Base-by-base conservation (phyloP, 2,888 invertebrate genomes). In the Acanthopleura granulata region DNA sequence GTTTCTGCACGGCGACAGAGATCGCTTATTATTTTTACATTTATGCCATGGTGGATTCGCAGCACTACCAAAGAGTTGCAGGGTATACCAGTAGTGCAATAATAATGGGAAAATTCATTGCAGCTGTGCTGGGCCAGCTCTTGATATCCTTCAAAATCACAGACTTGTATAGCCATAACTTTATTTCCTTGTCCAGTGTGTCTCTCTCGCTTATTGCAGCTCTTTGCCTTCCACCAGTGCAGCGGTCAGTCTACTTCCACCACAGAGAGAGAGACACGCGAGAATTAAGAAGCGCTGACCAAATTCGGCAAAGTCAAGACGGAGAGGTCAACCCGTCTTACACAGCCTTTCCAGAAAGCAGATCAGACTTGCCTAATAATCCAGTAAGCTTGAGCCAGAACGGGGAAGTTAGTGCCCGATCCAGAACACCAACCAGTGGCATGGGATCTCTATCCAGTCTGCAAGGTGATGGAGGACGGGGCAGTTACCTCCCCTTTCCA, bases 21-120 rank as follows among this genome's bases (percentile, higher is more conserved):
- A 95, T 98, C 1, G 97, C 97, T 0, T 98, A 97, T 90, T 95
- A 94, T 86, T 96, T 97, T 0, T 98, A 98, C 86, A 96, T 97
- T 81, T 98, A 97, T 91, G 95, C 97, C 49, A 95, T 97, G 92
- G 97, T 96, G n/a, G n/a, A n/a, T n/a, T n/a, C n/a, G n/a, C n/a
- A n/a, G n/a, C n/a, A n/a, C n/a, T n/a, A n/a, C n/a, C n/a, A n/a
- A n/a, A n/a, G n/a, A n/a, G n/a, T n/a, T n/a, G n/a, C n/a, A n/a
- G n/a, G n/a, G n/a, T n/a, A n/a, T n/a, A n/a, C n/a, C n/a, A n/a
- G n/a, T n/a, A n/a, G n/a, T n/a, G n/a, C n/a, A n/a, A n/a, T n/a
- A n/a, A n/a, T n/a, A n/a, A n/a, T n/a, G n/a, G n/a, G n/a, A n/a
- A n/a, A n/a, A n/a, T n/a, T n/a, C n/a, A n/a, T n/a, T n/a, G n/a